Percentiles rank a stretch among this genome's conserved stretches.
These are phyloP conservation scores for Thamnophis elegans DNA, from an alignment of 2,797 vertebrate genomes.

Conservation along the genomic window DNA sequence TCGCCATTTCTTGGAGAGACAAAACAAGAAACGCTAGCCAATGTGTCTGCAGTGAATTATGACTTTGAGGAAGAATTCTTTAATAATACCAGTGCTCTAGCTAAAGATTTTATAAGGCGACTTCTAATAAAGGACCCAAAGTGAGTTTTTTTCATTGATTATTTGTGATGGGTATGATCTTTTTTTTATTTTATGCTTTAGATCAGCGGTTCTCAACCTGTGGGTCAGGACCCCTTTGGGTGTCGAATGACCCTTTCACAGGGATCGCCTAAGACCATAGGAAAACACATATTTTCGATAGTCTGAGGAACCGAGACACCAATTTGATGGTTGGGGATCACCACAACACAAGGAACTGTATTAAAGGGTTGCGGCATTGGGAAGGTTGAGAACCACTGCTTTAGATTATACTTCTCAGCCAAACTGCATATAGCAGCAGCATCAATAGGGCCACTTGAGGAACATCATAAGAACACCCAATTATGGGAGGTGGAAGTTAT, in stretches of 20 bases:
- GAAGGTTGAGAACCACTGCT: neutral
- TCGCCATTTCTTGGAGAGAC: slow-evolving; percentile 97
- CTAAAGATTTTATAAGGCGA: slow-evolving; percentile 95
- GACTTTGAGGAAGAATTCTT: slow-evolving; percentile 97
- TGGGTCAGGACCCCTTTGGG: too few relatives aligned
- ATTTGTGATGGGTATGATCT: neutral
- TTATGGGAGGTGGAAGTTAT: neutral
- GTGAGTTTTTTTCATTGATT: slow-evolving; percentile 71
- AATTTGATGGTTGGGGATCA: too few relatives aligned
- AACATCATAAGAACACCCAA: neutral
- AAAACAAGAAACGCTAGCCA: slow-evolving; percentile 96
- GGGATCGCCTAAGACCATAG: too few relatives aligned
- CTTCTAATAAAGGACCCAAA: slow-evolving; percentile 97
- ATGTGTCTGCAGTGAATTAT: slow-evolving; percentile 95
- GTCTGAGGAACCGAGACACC: too few relatives aligned
- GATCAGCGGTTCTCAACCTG: neutral
- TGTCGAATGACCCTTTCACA: too few relatives aligned
- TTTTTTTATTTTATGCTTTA: neutral
- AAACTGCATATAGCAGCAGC: neutral
- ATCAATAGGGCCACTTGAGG: neutral
- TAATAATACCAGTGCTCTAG: slow-evolving; percentile 89
- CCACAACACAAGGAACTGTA: too few relatives aligned
- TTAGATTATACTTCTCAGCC: neutral
- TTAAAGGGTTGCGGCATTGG: too few relatives aligned
- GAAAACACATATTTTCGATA: too few relatives aligned